Evolutionary conservation across 2,113 vertebrate species (phyloP).

Genomic region (Pholis gunnellus): DNA sequence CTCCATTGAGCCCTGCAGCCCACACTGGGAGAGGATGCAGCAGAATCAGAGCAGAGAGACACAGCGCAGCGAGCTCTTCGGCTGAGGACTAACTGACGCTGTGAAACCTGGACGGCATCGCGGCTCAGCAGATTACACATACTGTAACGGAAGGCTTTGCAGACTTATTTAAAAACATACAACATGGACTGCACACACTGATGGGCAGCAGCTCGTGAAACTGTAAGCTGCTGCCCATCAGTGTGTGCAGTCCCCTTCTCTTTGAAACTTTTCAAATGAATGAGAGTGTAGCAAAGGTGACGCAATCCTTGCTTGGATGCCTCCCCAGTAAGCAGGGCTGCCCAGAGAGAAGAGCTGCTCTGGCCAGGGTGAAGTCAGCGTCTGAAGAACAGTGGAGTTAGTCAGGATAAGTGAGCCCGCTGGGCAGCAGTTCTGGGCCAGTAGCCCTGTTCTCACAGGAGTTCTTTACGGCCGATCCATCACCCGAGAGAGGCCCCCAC

Average conservation of each 20-base stretch:
- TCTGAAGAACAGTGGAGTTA: constrained; percentile 69
- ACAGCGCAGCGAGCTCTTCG: constrained; percentile 23
- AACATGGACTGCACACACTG: too few relatives aligned
- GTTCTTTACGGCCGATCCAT: constrained; percentile 52
- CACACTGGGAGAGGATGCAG: constrained; percentile 11
- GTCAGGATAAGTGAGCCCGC: constrained; percentile 69
- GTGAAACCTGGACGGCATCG: constrained; percentile 33
- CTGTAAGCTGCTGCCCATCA: constrained; percentile 55
- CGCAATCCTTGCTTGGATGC: constrained; percentile 68
- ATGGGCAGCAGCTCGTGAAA: too few relatives aligned
- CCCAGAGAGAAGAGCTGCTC: constrained; percentile 57
- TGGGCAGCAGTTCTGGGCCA: constrained; percentile 59
- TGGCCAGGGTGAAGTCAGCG: constrained; percentile 63
- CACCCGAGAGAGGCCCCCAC: constrained; percentile 29
- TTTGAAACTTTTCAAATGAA: constrained; percentile 62
- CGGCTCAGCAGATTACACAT: constrained; percentile 42
- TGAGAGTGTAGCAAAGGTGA: constrained; percentile 74
- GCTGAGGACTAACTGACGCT: constrained; percentile 22
- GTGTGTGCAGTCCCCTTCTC: constrained; percentile 38
- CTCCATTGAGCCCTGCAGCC: constrained; percentile 11
- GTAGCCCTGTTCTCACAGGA: constrained; percentile 58
- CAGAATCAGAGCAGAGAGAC: constrained; percentile 38
- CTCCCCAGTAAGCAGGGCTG: constrained; percentile 55
- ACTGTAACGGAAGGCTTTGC: constrained; percentile 42
- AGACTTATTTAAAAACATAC: constrained; percentile 39